A percentile compares a stretch with the other conserved stretches of the same genome.
phyloP scores from a whole-genome alignment of 2,113 vertebrate species.

The Dasyurus viverrinus region DNA sequence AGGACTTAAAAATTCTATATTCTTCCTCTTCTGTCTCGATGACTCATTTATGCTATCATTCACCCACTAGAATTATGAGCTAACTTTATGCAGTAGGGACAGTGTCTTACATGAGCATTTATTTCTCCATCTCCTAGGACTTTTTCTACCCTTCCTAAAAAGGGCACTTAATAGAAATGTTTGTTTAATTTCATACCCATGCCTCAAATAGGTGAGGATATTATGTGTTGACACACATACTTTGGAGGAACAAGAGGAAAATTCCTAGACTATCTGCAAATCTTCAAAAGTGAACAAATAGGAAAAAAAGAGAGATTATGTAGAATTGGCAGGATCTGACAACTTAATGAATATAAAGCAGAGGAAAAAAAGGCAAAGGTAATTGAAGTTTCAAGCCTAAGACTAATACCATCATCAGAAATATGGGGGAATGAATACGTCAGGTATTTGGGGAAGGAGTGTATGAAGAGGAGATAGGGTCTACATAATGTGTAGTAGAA shows the following conservation, averaged over 20 bases:
- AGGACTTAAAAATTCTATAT: not conserved
- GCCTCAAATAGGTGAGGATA: not conserved
- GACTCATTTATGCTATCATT: not conserved
- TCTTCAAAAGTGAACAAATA: not conserved
- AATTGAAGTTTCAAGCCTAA: not conserved
- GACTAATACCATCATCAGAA: not conserved
- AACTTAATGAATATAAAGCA: not conserved
- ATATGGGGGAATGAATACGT: not conserved
- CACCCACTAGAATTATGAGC: not conserved
- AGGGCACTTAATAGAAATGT: not conserved
- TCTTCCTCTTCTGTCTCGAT: not conserved
- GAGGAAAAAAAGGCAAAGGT: not conserved
- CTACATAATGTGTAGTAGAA: not conserved
- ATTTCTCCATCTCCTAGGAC: not conserved
- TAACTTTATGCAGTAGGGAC: not conserved
- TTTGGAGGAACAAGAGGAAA: not conserved
- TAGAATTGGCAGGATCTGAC: not conserved
- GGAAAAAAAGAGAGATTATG: not conserved
- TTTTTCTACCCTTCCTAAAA: not conserved
- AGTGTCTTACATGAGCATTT: not conserved
- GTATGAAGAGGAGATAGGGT: not conserved
- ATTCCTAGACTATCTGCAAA: not conserved
- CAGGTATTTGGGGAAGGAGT: not conserved
- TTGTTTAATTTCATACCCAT: not conserved
- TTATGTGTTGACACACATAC: not conserved